These are phyloP conservation scores for Gorilla gorilla DNA, from an alignment of 2,113 vertebrate species.

Conservation along the genomic window DNA sequence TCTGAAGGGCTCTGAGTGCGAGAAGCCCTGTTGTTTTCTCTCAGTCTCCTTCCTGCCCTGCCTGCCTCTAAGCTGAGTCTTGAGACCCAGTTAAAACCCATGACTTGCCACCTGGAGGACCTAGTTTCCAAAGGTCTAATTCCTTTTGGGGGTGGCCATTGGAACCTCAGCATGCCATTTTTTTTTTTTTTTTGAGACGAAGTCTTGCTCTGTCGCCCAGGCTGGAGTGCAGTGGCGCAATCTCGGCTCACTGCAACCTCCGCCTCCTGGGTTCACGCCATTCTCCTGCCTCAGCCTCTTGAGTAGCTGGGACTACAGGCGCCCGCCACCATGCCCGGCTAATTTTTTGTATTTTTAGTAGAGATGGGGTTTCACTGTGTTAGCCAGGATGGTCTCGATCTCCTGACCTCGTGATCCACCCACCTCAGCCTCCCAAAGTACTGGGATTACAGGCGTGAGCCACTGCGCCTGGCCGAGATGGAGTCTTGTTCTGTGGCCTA, in stretches of 20 bases:
- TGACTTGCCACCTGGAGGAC: background rate
- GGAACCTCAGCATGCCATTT: background rate
- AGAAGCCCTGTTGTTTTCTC: background rate
- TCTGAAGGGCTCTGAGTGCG: background rate
- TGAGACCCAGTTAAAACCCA: background rate
- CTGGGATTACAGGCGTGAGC: background rate
- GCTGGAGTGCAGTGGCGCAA: background rate
- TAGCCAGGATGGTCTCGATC: background rate
- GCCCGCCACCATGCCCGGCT: rapidly evolving
- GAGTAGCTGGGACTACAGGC: background rate
- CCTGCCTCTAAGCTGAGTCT: background rate
- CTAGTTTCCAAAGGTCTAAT: background rate
- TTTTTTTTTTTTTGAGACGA: background rate
- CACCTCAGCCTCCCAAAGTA: background rate
- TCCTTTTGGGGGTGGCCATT: background rate
- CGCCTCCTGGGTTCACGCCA: background rate
- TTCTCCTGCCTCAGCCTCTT: background rate
- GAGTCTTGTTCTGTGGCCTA: background rate
- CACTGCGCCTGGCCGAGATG: background rate
- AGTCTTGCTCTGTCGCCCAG: background rate
- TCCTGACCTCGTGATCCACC: background rate
- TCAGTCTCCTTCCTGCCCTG: background rate
- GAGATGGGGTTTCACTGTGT: background rate
- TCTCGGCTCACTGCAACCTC: background rate
- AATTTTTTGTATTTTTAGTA: background rate